A percentile compares a stretch with the other conserved stretches of the same genome.
Evolutionary conservation across 2,888 invertebrate genomes (phyloP).

Genomic region (Bembecia ichneumoniformis): DNA sequence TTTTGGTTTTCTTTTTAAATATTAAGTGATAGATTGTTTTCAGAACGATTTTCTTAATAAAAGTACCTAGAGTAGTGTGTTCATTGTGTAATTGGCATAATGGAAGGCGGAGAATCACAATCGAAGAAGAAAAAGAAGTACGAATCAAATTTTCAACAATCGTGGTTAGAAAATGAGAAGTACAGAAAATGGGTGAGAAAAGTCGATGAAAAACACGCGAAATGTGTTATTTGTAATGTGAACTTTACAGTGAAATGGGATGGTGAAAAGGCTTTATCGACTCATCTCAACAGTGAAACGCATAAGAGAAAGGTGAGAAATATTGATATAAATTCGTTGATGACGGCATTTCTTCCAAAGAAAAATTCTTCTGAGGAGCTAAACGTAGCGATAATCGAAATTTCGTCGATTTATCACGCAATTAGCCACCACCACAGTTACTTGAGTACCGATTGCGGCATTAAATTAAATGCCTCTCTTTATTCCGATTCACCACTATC

Average conservation of each 20-base stretch:
- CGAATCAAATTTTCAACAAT: constrained; percentile 3
- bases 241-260: constrained; percentile 4
- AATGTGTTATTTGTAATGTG: neutral
- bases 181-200: constrained; percentile 1
- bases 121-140: constrained; percentile 4
- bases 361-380: neutral
- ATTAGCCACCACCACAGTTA: neutral
- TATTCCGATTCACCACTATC: constrained; percentile 2
- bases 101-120: constrained; percentile 2
- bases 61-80: neutral
- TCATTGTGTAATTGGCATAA: neutral
- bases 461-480: neutral
- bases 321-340: neutral
- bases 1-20: no score
- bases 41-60: no score
- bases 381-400: neutral
- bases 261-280: constrained; percentile 5
- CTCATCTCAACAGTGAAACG: constrained; percentile 5
- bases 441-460: neutral
- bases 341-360: neutral
- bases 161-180: constrained; percentile 3
- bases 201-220: neutral
- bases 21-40: no score
- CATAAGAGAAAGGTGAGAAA: constrained; percentile 4
- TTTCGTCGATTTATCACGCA: neutral